Percentiles rank a stretch among this genome's conserved stretches.
Conservation (phyloP, 2,888 invertebrate species). For the Tipula helvola region DNA sequence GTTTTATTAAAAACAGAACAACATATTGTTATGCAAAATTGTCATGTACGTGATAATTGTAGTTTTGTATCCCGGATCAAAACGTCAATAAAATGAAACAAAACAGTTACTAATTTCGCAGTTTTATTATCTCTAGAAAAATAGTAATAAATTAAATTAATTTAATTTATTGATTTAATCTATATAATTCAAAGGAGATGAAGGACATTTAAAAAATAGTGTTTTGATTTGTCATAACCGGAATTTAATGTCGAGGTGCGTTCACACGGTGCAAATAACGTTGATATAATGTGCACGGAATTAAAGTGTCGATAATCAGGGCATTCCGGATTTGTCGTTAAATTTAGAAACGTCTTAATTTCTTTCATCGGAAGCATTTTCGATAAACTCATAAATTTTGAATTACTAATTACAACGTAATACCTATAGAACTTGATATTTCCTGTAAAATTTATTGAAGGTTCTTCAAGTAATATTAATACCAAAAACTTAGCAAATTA, state of each 20-base stretch:
- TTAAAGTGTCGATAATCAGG: background rate
- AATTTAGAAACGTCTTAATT: background rate
- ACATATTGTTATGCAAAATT: background rate
- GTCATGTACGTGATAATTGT: background rate
- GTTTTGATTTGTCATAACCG: background rate
- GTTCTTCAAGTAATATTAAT: no score
- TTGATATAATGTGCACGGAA: background rate
- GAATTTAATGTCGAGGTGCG: background rate
- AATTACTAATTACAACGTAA: no score
- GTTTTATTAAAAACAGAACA: background rate
- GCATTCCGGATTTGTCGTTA: background rate
- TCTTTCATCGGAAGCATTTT: no score
- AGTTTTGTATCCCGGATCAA: background rate
- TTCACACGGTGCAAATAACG: background rate
- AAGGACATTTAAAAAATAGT: background rate
- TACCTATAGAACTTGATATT: no score
- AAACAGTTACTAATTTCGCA: background rate
- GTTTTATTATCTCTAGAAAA: background rate
- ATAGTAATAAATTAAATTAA: background rate
- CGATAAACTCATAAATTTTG: no score
- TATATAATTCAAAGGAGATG: background rate
- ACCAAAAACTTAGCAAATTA: no score
- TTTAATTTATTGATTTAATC: background rate
- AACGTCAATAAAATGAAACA: background rate
- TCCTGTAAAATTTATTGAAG: no score